Evolutionary conservation across 2,888 invertebrate species (phyloP), one percentile per base, ranked within the genome.

Genomic region (Trisateles emortualis): DNA sequence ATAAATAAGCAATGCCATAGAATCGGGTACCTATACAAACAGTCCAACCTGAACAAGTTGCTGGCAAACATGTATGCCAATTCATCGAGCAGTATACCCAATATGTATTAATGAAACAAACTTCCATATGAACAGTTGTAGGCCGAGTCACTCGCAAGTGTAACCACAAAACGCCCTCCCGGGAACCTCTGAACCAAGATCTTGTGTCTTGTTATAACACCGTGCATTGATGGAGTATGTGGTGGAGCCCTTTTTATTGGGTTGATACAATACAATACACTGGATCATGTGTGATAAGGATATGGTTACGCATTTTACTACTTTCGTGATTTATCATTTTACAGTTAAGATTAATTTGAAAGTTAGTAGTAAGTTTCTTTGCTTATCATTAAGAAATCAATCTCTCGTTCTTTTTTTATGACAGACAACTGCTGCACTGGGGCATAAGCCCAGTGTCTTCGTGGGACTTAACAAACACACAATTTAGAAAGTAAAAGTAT

Each of bases 151-250:
- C 78, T 81, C 81, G 69, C 74, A 74, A 81, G 84, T 78, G 74
- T 73, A 68, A 81, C 90, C 90, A 68, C 90, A 85, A 85, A 90
- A 83, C 82, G 82, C 76, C 75, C 90, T 76, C 87, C 47, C 52
- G 86, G 80, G 86, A 78, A 69, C 52, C 38, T 39, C 24, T 16
- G 29, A 35, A 61, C 53, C 50, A 47, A 40, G 40, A 68, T 62
- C 62, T 57, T 54, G 59, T 58, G n/a, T n/a, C n/a, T n/a, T n/a
- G n/a, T n/a, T n/a, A 32, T 33, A 35, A 55, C 55, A 48, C 57
- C 33, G 53, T 47, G 53, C 41, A 32, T 52, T 54, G 60, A 71
- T 55, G 59, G 48, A 50, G 26, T 39, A 30, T 35, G 24, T 35
- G 43, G 29, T 35, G 40, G 19, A 46, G 48, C 46, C 52, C 41